phyloP scores from a whole-genome alignment of 2,113 vertebrate species.

The Tragelaphus buxtoni region DNA sequence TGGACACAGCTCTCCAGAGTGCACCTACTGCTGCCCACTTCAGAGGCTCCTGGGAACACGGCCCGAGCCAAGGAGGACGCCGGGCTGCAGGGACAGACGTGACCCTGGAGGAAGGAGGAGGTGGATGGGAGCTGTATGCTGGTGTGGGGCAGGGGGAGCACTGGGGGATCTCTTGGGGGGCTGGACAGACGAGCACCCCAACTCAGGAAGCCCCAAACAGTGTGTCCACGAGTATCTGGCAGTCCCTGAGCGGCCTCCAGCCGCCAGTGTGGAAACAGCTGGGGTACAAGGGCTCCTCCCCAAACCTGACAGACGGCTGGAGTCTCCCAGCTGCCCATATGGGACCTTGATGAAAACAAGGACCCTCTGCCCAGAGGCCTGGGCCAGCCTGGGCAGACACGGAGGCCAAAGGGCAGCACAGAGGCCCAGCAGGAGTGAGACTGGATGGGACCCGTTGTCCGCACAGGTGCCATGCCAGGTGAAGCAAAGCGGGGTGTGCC shows the following conservation, averaged over 20 bases:
- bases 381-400: neutral
- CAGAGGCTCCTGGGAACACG: neutral
- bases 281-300: neutral
- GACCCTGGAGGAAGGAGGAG: neutral
- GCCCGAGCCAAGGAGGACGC: fast-evolving
- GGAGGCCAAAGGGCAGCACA: neutral
- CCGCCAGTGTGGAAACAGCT: neutral
- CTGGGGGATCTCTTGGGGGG: neutral
- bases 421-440: neutral
- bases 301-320: neutral
- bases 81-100: neutral
- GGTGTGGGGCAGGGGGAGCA: neutral
- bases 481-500: neutral
- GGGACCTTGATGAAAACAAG: neutral
- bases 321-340: neutral
- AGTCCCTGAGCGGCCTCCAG: neutral
- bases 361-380: neutral
- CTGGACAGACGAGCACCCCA: neutral
- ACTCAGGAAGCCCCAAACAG: neutral
- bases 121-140: neutral
- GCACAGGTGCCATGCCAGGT: neutral
- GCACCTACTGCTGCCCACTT: neutral
- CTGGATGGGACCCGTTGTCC: fast-evolving
- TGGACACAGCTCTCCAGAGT: fast-evolving
- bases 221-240: neutral